phyloP scores from a whole-genome alignment of 2,113 vertebrate species.

The Ailuropoda melanoleuca region DNA sequence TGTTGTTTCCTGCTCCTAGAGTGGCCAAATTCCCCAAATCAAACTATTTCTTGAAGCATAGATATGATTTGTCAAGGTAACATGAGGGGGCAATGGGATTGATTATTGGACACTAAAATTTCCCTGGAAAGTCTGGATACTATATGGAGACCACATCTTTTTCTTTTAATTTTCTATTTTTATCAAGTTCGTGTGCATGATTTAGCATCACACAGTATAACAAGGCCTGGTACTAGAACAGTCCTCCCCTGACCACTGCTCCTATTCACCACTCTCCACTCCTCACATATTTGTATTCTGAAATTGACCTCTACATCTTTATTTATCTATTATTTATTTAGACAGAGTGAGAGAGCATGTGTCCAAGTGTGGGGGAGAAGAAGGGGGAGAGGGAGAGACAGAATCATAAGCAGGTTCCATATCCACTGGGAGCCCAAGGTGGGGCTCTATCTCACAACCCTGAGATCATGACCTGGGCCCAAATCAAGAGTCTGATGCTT shows the following conservation, averaged over 20 bases:
- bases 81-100: background rate
- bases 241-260: background rate
- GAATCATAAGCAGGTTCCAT: background rate
- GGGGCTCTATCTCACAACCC: no score
- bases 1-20: background rate
- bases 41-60: background rate
- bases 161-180: conserved; percentile 17
- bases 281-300: background rate
- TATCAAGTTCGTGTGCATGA: background rate
- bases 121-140: background rate
- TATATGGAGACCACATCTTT: background rate
- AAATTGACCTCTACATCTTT: background rate
- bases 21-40: background rate
- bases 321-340: background rate
- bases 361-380: no score
- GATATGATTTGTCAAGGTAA: background rate
- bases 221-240: background rate
- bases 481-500: no score
- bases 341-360: background rate
- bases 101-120: background rate
- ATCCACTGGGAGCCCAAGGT: background rate
- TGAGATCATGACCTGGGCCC: no score
- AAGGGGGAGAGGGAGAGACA: background rate
- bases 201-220: background rate
- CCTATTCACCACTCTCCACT: background rate